A percentile compares a stretch with the other conserved stretches of the same genome.
These are phyloP conservation scores for Spinus pinus DNA, from an alignment of 2,797 vertebrate species.

Conservation along the genomic window DNA sequence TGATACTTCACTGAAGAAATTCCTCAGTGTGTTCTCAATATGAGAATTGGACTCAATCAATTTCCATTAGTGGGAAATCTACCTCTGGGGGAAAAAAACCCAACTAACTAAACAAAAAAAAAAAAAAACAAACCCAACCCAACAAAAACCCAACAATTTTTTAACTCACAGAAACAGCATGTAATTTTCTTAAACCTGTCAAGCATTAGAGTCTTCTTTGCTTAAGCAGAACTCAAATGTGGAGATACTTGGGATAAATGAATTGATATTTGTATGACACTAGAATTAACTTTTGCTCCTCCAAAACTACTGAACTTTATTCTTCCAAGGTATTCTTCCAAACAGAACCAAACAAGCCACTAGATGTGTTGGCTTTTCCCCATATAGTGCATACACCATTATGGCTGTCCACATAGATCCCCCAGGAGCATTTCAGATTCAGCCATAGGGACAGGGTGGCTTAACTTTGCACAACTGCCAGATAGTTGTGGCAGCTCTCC, in stretches of 20 bases:
- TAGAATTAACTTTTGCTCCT: neutral
- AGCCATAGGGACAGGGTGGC: neutral
- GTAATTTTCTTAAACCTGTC: neutral
- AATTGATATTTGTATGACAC: neutral
- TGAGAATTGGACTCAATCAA: neutral
- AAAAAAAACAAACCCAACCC: too few species aligned
- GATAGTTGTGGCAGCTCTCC: neutral
- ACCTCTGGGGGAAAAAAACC: neutral
- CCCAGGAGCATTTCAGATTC: neutral
- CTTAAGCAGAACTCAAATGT: neutral
- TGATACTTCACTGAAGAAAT: neutral
- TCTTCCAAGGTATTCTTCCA: neutral
- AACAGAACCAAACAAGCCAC: neutral
- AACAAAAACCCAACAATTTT: accelerated
- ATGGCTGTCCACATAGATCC: neutral
- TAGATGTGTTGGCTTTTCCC: neutral
- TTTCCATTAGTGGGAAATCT: neutral
- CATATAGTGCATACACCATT: neutral
- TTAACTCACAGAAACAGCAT: neutral
- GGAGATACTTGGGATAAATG: neutral
- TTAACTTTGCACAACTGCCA: neutral
- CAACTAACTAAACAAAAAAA: neutral
- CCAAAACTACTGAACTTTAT: neutral
- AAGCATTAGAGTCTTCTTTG: neutral
- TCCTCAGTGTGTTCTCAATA: neutral